Evolutionary conservation across 2,113 vertebrate species (phyloP).

Genomic region (Antechinus flavipes): DNA sequence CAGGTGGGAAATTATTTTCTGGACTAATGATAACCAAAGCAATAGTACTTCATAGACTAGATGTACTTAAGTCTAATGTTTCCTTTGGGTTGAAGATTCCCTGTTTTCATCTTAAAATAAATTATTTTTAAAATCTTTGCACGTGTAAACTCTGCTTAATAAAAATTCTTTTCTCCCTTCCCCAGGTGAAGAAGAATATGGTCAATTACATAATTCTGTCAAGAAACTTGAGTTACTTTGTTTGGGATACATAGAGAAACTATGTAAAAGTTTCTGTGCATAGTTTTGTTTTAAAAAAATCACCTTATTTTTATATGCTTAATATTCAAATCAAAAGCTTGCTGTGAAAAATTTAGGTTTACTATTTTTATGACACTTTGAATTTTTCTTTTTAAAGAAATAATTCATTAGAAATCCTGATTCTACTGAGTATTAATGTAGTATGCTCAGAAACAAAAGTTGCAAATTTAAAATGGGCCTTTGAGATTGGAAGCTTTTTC

Average conservation of each 20-base stretch:
- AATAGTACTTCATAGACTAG: neutral
- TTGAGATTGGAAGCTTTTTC: neutral
- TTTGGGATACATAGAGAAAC: neutral
- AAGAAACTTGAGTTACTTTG: neutral
- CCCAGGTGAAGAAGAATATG: conserved; percentile 59
- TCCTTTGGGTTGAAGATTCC: neutral
- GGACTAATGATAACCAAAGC: neutral
- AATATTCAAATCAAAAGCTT: neutral
- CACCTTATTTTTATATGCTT: neutral
- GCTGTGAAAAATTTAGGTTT: neutral
- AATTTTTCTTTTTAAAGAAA: conserved; percentile 23
- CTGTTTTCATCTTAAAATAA: neutral
- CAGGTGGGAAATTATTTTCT: neutral
- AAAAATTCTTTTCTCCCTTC: neutral
- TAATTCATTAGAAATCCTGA: conserved; percentile 4
- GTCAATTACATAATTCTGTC: too few species aligned
- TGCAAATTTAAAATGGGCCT: neutral
- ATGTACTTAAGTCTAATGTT: neutral
- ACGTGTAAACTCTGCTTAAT: neutral
- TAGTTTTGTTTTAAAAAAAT: neutral
- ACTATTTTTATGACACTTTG: neutral
- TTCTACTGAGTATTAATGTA: neutral
- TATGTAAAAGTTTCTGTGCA: neutral
- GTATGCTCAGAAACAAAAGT: neutral
- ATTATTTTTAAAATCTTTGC: neutral